Evolutionary conservation across 2,797 vertebrate species (phyloP).

Genomic region (Masticophis lateralis): DNA sequence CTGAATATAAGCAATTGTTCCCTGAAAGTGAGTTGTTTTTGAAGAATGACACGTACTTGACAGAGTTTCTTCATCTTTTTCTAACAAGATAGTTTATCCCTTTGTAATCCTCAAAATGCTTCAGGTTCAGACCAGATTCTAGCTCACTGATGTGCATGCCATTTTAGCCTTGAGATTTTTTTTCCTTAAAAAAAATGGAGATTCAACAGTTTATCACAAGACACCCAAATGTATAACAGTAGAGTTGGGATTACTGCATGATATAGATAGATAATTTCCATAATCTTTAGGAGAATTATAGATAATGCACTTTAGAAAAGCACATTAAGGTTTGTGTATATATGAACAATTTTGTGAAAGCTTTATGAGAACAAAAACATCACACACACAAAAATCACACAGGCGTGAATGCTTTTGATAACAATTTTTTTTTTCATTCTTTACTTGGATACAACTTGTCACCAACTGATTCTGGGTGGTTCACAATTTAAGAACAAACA

Average conservation of each 20-base stretch:
- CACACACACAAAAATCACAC: no score
- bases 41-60: conserved; percentile 20
- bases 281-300: neutral
- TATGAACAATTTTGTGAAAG: neutral
- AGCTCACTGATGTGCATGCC: neutral
- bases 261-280: neutral
- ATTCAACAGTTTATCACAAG: neutral
- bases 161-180: neutral
- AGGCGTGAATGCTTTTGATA: neutral
- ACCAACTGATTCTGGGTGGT: neutral
- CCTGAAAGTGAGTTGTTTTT: conserved; percentile 11
- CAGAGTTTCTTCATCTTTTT: conserved; percentile 27
- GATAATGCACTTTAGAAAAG: neutral
- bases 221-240: neutral
- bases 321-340: neutral
- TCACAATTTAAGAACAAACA: neutral
- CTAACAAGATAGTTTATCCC: conserved; percentile 8
- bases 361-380: neutral
- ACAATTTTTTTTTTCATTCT: neutral
- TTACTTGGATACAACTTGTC: neutral
- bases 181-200: neutral
- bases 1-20: neutral
- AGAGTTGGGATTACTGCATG: neutral
- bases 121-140: conserved; percentile 5
- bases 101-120: conserved; percentile 21